Evolutionary conservation across 2,113 vertebrate species (phyloP).

Genomic region (Corvus hawaiiensis): DNA sequence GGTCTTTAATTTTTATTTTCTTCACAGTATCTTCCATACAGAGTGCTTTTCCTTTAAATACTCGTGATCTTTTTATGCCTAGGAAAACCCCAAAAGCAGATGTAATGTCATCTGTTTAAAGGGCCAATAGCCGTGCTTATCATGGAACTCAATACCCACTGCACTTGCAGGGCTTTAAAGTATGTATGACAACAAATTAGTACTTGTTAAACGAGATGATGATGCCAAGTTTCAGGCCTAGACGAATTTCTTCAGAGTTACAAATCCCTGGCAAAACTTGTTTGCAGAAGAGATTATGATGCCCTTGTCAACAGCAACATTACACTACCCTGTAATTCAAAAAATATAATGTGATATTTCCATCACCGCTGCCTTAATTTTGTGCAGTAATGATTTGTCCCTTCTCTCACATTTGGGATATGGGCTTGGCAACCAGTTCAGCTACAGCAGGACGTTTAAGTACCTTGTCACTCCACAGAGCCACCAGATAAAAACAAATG

Average conservation of each 20-base stretch:
- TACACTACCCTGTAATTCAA: slow-evolving; percentile 6
- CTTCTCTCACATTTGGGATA: background rate
- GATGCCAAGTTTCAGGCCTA: slow-evolving; percentile 15
- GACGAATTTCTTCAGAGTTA: background rate
- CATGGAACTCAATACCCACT: background rate
- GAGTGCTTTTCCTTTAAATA: background rate
- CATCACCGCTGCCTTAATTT: slow-evolving; percentile 6
- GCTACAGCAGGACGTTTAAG: background rate
- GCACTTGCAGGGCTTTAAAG: background rate
- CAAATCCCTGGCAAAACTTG: background rate
- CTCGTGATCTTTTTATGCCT: background rate
- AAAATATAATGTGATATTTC: background rate
- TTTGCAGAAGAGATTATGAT: background rate
- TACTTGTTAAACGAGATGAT: background rate
- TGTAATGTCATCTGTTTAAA: background rate
- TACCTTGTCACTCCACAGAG: background rate
- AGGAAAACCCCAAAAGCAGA: background rate
- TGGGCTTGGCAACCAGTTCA: background rate
- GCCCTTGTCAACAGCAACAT: background rate
- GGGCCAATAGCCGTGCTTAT: background rate
- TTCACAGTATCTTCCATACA: background rate
- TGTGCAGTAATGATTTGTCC: slow-evolving; percentile 1
- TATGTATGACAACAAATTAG: background rate
- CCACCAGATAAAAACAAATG: background rate
- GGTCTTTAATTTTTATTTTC: background rate